phyloP scores from a whole-genome alignment of 2,113 vertebrate genomes.

The Recurvirostra avosetta region DNA sequence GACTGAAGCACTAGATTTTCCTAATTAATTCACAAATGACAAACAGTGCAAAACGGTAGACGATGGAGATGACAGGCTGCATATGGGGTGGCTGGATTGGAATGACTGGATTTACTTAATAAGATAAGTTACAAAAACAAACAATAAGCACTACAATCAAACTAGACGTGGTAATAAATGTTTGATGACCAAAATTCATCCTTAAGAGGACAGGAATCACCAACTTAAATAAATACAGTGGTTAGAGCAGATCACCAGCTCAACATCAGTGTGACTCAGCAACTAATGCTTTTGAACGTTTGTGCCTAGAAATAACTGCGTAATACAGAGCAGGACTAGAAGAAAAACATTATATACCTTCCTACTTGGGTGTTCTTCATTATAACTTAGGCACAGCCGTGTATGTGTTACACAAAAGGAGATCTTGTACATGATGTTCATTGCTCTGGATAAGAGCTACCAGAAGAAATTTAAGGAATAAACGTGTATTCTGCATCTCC shows the following conservation, averaged over 20 bases:
- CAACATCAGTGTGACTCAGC: not conserved
- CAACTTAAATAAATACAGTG: not conserved
- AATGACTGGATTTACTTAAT: not conserved
- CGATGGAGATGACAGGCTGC: not conserved
- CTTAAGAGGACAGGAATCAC: not conserved
- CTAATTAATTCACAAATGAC: not conserved
- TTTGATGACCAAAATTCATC: not conserved
- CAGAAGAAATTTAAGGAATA: not conserved
- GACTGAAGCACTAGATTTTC: not conserved
- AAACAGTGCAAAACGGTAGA: not conserved
- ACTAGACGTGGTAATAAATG: not conserved
- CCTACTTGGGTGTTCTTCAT: not conserved
- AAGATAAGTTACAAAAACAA: not conserved
- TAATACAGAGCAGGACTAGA: not conserved
- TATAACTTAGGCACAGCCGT: not conserved
- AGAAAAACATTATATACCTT: not conserved
- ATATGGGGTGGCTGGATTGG: not conserved
- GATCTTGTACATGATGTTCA: not conserved
- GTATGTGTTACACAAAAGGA: not conserved
- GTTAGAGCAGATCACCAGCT: not conserved
- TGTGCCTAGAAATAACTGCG: not conserved
- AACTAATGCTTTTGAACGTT: not conserved
- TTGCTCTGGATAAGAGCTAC: not conserved
- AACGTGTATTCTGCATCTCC: not conserved
- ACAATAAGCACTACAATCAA: not conserved